Base-by-base conservation (phyloP, 2,888 invertebrate species). In the Patella caerulea region DNA sequence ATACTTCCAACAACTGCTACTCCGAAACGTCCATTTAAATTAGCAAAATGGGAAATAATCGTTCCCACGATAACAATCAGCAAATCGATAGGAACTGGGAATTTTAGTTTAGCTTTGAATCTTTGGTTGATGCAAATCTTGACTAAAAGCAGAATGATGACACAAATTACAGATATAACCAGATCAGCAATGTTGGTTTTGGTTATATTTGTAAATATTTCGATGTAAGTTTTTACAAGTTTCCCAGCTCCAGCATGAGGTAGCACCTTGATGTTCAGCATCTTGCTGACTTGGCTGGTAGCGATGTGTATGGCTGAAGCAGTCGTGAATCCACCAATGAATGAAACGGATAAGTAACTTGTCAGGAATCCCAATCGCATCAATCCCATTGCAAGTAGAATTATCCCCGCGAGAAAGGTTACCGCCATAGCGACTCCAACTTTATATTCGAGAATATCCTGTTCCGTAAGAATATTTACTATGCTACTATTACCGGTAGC, bases 121-220 rank as follows among this genome's bases (percentile, higher is more conserved):
- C 85, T 74, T 79, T 87, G 85, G 78, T 89, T 90, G 54, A 89
- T 78, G 74, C 81, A 81, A 19, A 82, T 74, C 75, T 88, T 88
- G 24, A 90, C 90, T 34, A 95, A 84, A 0, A 94, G 92, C 56
- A 96, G 93, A 74, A 94, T 86, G 34, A 94, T 84, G 72, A 96
- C 94, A 2, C 95, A 93, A 69, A 95, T 92, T 19, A 93, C 83
- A 0, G 96, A 95, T 71, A 96, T 93, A 34, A 94, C 90, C 34
- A 95, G 90, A 0, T 96, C 95, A 0, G 94, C 93, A 83, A 93
- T 89, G 91, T 96, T 96, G 12, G 94, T 91, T 19, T 93, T 86
- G 2, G 92, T 85, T 80, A 95, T 91, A 82, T 93, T 92, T 78
- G 92, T 91, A 81, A 94, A 91, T 73, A 95, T 92, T 87, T 94